Evolutionary conservation across 2,888 invertebrate genomes (phyloP), one percentile per base, ranked within the genome.

Genomic region (Hypena proboscidalis): DNA sequence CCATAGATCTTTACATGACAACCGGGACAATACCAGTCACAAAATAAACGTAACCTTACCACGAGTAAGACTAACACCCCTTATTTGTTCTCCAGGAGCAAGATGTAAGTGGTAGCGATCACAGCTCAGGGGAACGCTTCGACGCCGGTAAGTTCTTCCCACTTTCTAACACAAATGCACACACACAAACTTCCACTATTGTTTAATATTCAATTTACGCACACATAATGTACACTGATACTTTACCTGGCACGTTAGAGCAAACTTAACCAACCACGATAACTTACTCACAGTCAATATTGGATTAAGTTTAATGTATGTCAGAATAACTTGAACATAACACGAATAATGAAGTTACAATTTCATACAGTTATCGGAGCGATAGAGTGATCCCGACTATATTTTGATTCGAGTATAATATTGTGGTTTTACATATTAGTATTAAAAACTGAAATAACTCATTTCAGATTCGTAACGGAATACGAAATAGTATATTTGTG

Each of bases 101-200:
- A 69, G 87, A 88, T 33, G 68, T 67, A 1, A 70, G 65, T 51
- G 74, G 72, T 8, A 71, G 58, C 49, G 81, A 81, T 10, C 80
- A 79, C 47, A 70, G 44, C 48, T 60, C 75, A 1, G 77, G 67
- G 11, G 81, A 83, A 40, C 77, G 70, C 42, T 87, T 77, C 67
- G 83, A 84, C 19, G 53, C 57, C 47, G 87, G 89, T 88, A 77
- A 84, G 85, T 27, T 1, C 10, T 43, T 36, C 41, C 21, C 19
- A 9, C 25, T 30, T 22, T 36, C 37, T 14, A 27, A 44, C 48
- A 44, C 30, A 45, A 38, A 35, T 55, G 53, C 59, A 52, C 57
- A 62, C 33, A 29, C 20, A 40, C 39, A 15, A 54, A 64, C 41
- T 56, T 56, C 38, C 58, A 51, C 56, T 45, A 51, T 53, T 51